phyloP scores from a whole-genome alignment of 2,888 invertebrate species.

The Scaptomyza polygonia region DNA sequence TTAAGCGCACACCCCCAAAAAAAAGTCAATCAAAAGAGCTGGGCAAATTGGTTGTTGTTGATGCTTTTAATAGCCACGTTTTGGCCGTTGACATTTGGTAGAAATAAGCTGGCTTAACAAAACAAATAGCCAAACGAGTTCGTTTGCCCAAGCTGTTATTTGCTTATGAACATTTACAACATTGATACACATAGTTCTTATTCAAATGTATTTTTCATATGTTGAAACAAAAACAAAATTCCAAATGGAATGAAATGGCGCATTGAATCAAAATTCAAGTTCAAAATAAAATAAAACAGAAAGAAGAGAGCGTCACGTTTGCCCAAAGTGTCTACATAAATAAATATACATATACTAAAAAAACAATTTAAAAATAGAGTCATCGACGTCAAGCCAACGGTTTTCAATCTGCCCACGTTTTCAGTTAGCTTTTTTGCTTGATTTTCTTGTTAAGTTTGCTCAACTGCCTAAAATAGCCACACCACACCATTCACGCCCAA shows the following conservation, averaged over 20 bases:
- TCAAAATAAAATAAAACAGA: slow-evolving; percentile 49
- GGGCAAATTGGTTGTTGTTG: slow-evolving; percentile 32
- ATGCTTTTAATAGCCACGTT: slow-evolving; percentile 62
- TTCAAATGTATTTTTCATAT: neutral
- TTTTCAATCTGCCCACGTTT: slow-evolving; percentile 71
- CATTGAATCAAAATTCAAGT: slow-evolving; percentile 63
- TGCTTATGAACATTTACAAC: slow-evolving; percentile 25
- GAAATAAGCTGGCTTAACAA: slow-evolving; percentile 45
- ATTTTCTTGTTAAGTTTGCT: slow-evolving; percentile 54
- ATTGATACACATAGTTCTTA: slow-evolving; percentile 1
- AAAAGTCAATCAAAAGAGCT: slow-evolving; percentile 40
- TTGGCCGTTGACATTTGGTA: slow-evolving; percentile 69
- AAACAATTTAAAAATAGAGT: slow-evolving; percentile 59
- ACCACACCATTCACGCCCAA: slow-evolving; percentile 56
- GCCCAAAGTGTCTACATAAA: slow-evolving; percentile 52
- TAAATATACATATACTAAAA: slow-evolving; percentile 56
- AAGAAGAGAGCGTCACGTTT: slow-evolving; percentile 67
- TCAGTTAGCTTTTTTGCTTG: slow-evolving; percentile 32
- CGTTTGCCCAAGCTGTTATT: slow-evolving; percentile 23
- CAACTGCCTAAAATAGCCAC: slow-evolving; percentile 64
- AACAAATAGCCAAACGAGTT: slow-evolving; percentile 42
- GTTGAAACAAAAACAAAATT: slow-evolving; percentile 11
- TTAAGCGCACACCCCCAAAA: slow-evolving; percentile 41
- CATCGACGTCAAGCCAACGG: slow-evolving; percentile 38
- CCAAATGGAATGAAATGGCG: slow-evolving; percentile 24